Evolutionary conservation across 2,888 invertebrate genomes (phyloP), one percentile per base, ranked within the genome.

Genomic region (Nymphalis urticae): DNA sequence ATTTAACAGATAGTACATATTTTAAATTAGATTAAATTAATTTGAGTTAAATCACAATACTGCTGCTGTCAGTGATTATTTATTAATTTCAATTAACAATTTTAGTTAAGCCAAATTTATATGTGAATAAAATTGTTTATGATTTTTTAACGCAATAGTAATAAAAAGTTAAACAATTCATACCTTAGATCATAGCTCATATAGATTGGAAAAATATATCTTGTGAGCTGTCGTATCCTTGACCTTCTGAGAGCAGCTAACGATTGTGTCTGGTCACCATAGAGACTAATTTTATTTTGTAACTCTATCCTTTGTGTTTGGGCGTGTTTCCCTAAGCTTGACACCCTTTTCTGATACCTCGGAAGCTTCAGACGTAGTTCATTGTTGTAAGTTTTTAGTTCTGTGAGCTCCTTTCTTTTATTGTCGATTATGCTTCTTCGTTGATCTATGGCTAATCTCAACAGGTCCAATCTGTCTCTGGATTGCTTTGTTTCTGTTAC

Each of bases 191-290:
- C 91, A 81, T 89, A 89, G 51, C 84, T 91, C 76, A 92, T 85
- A 73, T 90, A 90, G 61, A 94, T 88, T 7, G 94, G 92, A 75
- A 92, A 92, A 51, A 92, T 92, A 75, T 91, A 91, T 73, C 89
- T 87, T 0, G 83, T 86, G 8, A 92, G 85, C 77, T 92, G 92
- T 54, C 92, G 76, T 82, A 92, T 90, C 61, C 91, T 74, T 1
- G 89, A 87, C 50, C 92, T 77, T 0, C 92, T 77, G 60, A 92
- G 72, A 0, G 89, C 88, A 50, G 90, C 90, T 59, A 86, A 74
- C 0, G 78, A 72, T 48, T 87, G 84, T 0, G 84, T 83, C 66
- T 86, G 84, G 19, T 90, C 89, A 51, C 80, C 84, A 72, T 86
- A 90, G 0, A 72, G 72, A 64, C 79, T 78, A 9, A 86, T 80